phyloP scores from a whole-genome alignment of 1,140 invertebrate species.

The Ylistrum balloti region DNA sequence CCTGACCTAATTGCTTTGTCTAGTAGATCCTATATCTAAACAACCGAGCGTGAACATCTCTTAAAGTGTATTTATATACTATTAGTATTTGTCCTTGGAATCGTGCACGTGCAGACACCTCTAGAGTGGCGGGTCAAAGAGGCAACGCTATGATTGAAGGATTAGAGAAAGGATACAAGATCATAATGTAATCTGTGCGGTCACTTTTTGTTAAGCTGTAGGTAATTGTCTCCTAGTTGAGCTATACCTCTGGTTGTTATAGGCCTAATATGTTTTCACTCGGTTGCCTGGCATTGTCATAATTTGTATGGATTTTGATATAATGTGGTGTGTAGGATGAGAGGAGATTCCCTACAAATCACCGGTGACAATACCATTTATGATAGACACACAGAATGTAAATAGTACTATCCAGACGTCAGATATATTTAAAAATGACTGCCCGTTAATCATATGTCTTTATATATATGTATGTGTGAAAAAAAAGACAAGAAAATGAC shows the following conservation, averaged over 20 bases:
- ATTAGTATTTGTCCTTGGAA: background rate
- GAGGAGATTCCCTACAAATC: background rate
- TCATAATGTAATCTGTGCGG: background rate
- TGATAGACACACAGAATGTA: too few relatives aligned
- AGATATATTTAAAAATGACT: too few relatives aligned
- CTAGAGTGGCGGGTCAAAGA: slow-evolving; percentile 1
- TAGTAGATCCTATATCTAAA: background rate
- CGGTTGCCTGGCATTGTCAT: slow-evolving; percentile 15
- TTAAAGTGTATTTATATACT: background rate
- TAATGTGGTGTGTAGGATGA: background rate
- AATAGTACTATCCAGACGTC: too few relatives aligned
- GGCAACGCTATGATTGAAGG: background rate
- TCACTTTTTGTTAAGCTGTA: background rate
- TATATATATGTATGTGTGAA: too few relatives aligned
- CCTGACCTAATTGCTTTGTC: background rate
- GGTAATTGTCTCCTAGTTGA: background rate
- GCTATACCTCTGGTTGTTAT: background rate
- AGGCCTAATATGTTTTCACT: background rate
- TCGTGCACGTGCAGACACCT: background rate
- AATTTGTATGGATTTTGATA: background rate
- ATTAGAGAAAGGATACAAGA: background rate
- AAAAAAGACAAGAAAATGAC: too few relatives aligned
- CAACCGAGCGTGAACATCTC: background rate
- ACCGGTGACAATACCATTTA: background rate
- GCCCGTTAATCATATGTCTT: too few relatives aligned